These are phyloP conservation scores for Eristalis pertinax DNA, from an alignment of 2,888 invertebrate genomes.

Conservation along the genomic window DNA sequence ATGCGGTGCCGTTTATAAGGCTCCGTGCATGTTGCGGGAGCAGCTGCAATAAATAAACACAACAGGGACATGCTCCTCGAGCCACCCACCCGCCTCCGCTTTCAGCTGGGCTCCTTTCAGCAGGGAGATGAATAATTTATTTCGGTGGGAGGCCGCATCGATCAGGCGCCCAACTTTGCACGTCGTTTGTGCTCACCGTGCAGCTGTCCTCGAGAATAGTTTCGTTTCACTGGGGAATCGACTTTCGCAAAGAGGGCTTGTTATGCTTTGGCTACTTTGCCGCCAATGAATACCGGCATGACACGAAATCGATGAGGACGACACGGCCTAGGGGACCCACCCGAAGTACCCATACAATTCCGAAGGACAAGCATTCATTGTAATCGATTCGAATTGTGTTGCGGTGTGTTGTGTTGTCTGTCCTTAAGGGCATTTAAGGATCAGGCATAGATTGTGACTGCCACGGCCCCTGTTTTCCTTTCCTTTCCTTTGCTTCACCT, in stretches of 20 bases:
- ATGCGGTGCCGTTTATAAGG: background rate
- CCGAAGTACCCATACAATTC: conserved; percentile 3
- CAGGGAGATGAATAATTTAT: conserved; percentile 31
- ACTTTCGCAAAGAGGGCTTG: background rate
- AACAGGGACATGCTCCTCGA: background rate
- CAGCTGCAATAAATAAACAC: conserved; percentile 42
- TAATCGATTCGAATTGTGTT: conserved; percentile 7
- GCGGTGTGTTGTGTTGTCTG: background rate
- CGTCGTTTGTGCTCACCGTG: background rate
- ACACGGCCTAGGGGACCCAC: background rate
- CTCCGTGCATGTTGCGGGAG: conserved; percentile 25
- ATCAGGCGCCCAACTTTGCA: conserved; percentile 28
- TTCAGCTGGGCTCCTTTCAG: background rate
- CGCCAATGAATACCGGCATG: conserved; percentile 12
- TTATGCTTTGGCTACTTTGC: conserved; percentile 24
- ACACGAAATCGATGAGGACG: conserved; percentile 46
- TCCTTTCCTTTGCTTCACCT: background rate
- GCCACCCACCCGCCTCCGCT: conserved; percentile 20
- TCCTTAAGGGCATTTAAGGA: conserved; percentile 30
- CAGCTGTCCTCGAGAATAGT: background rate
- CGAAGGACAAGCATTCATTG: conserved; percentile 17
- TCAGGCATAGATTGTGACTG: conserved; percentile 1
- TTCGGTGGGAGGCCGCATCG: conserved; percentile 20
- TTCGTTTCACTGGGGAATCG: conserved; percentile 8
- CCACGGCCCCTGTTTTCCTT: background rate